Base-by-base conservation (phyloP, 2,888 invertebrate species). In the Creontiades dilutus region DNA sequence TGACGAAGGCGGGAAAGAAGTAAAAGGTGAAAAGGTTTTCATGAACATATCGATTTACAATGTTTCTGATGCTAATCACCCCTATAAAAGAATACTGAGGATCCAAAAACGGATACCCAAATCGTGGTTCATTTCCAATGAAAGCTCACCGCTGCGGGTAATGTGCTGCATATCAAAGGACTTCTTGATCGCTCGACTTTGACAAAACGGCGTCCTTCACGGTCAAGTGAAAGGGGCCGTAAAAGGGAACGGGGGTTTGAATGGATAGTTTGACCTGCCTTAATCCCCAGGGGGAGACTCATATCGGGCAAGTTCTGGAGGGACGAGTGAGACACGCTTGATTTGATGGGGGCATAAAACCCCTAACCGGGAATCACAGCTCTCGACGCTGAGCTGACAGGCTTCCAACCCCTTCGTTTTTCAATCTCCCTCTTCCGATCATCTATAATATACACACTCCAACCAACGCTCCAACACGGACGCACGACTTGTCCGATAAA, bases 311-410 rank as follows among this genome's bases (percentile, higher is more conserved):
- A 78, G 78, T 78, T 78, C 78, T 78, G 46, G 19, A 46, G 47
- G 47, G 46, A 78, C 9, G 37, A 78, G 78, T 86, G 68, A 86
- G 86, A 86, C 86, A 86, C 86, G 86, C 86, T 86, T 86, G 86
- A 86, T 86, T 86, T 86, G 75, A 86, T 86, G 46, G 86, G 84
- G 86, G 52, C 48, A 47, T 68, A 68, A 86, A 86, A 86, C 76
- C 68, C 68, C 68, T 23, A 75, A 86, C 86, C 19, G 78, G 78
- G 46, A 78, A 78, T 78, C 78, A 78, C 78, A 78, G 78, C 78
- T 78, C 47, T 78, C 46, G 78, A 37, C 37, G 37, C 37, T 4
- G 37, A 23, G 23, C 27, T 68, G 68, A 68, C 19, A 68, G 68
- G 11, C 68, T 78, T n/a, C 37, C 78, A 78, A 78, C 78, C 78